These are phyloP conservation scores for Corapipo altera DNA, from an alignment of 2,113 vertebrate genomes.

Conservation along the genomic window DNA sequence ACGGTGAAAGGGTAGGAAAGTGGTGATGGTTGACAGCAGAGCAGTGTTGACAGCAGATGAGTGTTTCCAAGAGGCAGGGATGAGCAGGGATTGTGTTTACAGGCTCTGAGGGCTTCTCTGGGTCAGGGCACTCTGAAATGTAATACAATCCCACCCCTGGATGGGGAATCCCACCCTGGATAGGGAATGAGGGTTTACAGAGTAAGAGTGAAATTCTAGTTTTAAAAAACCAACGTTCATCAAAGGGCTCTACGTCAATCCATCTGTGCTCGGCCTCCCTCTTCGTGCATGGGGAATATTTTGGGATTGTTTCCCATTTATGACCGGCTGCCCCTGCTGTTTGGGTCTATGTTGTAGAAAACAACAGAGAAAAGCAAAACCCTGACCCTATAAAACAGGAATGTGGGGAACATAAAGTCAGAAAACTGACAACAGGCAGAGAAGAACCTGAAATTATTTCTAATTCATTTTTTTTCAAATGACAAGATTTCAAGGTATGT, in stretches of 20 bases:
- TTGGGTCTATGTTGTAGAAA: not conserved
- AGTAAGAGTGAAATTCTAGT: not conserved
- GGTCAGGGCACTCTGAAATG: not conserved
- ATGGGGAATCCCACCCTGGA: not conserved
- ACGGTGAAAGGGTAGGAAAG: not conserved
- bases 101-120: not conserved
- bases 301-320: not conserved
- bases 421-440: not conserved
- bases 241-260: not conserved
- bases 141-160: not conserved
- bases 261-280: not conserved
- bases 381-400: fast-evolving
- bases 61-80: not conserved
- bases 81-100: not conserved
- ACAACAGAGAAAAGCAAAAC: not conserved
- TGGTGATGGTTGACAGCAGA: not conserved
- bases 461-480: not conserved
- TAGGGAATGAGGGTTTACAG: not conserved
- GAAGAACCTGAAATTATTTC: not conserved
- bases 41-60: not conserved
- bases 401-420: not conserved
- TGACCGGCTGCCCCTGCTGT: not conserved
- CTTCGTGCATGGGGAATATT: fast-evolving
- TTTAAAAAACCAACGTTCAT: not conserved
- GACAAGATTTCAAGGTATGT: not conserved